phyloP scores from a whole-genome alignment of 2,113 vertebrate genomes.

The Corythoichthys intestinalis region DNA sequence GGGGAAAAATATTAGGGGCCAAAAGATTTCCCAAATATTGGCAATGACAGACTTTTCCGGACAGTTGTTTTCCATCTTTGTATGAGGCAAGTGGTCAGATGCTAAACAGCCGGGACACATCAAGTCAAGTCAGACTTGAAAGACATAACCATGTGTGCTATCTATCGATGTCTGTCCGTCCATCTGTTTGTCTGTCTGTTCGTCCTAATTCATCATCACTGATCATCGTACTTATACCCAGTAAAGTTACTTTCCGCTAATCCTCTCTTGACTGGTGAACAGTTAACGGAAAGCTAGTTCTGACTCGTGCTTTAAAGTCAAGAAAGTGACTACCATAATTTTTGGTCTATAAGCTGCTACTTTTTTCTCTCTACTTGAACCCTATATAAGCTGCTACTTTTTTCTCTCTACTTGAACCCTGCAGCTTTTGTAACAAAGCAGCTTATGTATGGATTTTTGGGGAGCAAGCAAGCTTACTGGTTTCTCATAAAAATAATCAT shows the following conservation, averaged over 20 bases:
- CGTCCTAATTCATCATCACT: not conserved
- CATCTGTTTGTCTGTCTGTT: not conserved
- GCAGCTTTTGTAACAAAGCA: no score
- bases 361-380: no score
- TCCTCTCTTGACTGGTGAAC: not conserved
- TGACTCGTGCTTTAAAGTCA: not conserved
- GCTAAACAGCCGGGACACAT: slow-evolving; percentile 51
- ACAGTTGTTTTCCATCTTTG: slow-evolving; percentile 43
- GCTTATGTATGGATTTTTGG: no score
- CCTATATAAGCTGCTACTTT: no score
- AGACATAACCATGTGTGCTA: slow-evolving; percentile 31
- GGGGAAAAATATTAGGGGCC: slow-evolving; percentile 44
- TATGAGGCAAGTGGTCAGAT: slow-evolving; percentile 58
- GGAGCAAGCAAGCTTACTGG: no score
- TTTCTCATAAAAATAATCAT: no score
- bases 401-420: no score
- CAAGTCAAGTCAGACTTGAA: slow-evolving; percentile 34
- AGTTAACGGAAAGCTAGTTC: not conserved
- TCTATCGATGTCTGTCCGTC: no score
- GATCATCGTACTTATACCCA: not conserved
- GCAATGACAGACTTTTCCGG: slow-evolving; percentile 74
- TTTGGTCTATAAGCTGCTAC: not conserved
- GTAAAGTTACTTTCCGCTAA: not conserved
- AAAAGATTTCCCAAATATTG: slow-evolving; percentile 70
- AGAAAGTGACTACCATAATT: not conserved